These are phyloP conservation scores for Muntiacus reevesi DNA, from an alignment of 2,113 vertebrate genomes.

Conservation along the genomic window DNA sequence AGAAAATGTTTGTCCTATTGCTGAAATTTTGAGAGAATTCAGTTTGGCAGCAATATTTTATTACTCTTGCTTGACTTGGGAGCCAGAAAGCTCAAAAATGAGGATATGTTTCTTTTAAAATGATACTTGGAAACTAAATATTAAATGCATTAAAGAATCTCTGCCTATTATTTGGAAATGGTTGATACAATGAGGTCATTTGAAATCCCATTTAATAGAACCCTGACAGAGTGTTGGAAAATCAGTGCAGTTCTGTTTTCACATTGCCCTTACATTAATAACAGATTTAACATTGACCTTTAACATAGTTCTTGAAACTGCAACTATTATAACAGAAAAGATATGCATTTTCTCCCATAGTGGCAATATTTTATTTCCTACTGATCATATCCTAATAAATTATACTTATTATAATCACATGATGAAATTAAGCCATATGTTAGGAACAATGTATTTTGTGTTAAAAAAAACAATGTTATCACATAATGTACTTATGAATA, in stretches of 20 bases:
- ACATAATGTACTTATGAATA: not conserved
- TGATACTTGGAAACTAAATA: not conserved
- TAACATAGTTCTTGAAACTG: not conserved
- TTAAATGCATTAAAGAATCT: not conserved
- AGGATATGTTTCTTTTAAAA: not conserved
- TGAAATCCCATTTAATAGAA: not conserved
- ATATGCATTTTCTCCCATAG: not conserved
- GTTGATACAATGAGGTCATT: not conserved
- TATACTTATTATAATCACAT: not conserved
- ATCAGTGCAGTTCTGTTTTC: not conserved
- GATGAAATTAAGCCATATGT: not conserved
- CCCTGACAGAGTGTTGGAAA: not conserved
- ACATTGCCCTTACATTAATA: not conserved
- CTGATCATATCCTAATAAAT: not conserved
- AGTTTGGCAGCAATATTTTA: not conserved
- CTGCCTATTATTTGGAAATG: not conserved
- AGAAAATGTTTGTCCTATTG: not conserved
- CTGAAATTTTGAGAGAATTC: conserved; percentile 3
- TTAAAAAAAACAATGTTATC: not conserved
- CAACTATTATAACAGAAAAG: not conserved
- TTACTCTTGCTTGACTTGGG: not conserved
- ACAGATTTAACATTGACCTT: not conserved
- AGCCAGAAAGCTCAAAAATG: not conserved
- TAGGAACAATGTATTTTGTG: not conserved
- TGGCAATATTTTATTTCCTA: not conserved